Conservation (phyloP, 2,797 vertebrate species). For the Channa striata region DNA sequence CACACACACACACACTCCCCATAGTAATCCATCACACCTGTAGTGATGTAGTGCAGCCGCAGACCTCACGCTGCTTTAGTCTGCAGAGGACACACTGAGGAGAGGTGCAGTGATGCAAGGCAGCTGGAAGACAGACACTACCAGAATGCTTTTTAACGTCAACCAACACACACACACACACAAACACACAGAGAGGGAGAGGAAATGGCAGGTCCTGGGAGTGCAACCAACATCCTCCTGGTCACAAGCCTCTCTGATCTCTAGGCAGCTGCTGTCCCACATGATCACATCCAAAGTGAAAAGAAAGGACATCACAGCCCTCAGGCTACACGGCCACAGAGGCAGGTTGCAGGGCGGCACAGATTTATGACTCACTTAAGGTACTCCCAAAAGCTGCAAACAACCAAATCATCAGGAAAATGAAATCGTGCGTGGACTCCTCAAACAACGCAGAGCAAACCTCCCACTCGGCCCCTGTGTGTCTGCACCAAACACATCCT, state of each 20-base stretch:
- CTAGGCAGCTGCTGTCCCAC: constrained; percentile 35
- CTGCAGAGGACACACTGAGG: constrained; percentile 16
- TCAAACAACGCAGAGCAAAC: neutral
- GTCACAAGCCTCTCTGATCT: constrained; percentile 29
- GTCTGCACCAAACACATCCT: neutral
- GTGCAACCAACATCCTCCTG: constrained; percentile 26
- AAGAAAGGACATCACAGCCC: constrained; percentile 45
- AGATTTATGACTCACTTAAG: constrained; percentile 31
- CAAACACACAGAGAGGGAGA: constrained; percentile 5
- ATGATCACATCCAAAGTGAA: constrained; percentile 35
- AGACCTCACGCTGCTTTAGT: constrained; percentile 19
- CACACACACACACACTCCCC: neutral
- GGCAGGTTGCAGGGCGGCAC: constrained; percentile 20
- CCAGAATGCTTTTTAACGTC: constrained; percentile 3
- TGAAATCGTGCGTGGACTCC: constrained; percentile 5
- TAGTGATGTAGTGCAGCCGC: constrained; percentile 25
- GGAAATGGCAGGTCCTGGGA: constrained; percentile 19
- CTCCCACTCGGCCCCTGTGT: neutral
- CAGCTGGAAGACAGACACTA: constrained; percentile 26
- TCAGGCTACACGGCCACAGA: constrained; percentile 23
- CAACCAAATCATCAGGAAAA: constrained; percentile 10
- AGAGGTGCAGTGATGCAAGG: constrained; percentile 29
- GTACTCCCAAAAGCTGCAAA: constrained; percentile 6
- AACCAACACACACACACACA: neutral
- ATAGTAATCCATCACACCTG: constrained; percentile 49